These are phyloP conservation scores for Ptilorrhoa leucosticta DNA, from an alignment of 2,113 vertebrate species.

Conservation along the genomic window DNA sequence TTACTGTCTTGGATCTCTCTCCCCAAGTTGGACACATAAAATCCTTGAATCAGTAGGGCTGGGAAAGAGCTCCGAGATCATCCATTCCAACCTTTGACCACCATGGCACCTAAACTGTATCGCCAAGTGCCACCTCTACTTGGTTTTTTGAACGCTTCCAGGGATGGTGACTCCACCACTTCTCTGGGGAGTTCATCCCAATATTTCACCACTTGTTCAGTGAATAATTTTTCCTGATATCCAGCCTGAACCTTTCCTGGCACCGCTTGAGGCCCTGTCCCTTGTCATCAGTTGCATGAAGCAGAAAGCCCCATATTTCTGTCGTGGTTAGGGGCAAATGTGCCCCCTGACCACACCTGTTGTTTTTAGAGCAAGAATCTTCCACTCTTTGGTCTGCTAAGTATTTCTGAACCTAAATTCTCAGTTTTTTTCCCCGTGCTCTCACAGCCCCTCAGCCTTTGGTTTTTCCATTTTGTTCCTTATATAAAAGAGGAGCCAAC, in stretches of 20 bases:
- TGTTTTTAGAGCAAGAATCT: not conserved
- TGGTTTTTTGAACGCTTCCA: not conserved
- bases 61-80: not conserved
- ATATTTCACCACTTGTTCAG: not conserved
- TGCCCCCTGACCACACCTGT: not conserved
- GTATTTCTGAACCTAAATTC: not conserved
- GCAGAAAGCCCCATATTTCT: accelerated
- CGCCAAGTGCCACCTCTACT: not conserved
- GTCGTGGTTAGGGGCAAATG: accelerated
- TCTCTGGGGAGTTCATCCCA: not conserved
- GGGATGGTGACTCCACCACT: not conserved
- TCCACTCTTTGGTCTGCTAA: not conserved
- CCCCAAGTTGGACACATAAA: not conserved
- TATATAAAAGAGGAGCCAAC: not conserved
- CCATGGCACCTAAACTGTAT: accelerated
- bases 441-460: not conserved
- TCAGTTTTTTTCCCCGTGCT: accelerated
- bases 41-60: not conserved
- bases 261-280: not conserved
- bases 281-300: not conserved
- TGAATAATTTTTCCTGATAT: not conserved
- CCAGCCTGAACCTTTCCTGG: not conserved
- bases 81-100: not conserved
- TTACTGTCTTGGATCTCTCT: not conserved
- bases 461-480: not conserved